These are phyloP conservation scores for Byasa hedistus DNA, from an alignment of 2,888 invertebrate species.

Conservation along the genomic window DNA sequence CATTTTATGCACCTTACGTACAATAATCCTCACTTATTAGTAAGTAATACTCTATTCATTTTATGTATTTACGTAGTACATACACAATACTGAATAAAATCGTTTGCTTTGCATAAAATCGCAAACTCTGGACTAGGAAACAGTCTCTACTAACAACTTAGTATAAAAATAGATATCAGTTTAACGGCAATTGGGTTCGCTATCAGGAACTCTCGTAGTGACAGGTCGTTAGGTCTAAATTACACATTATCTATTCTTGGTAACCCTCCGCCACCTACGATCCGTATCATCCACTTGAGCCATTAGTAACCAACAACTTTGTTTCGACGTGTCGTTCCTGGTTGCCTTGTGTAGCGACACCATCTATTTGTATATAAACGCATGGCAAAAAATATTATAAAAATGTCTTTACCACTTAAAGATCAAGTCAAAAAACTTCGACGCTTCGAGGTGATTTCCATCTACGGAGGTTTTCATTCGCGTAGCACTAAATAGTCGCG, in stretches of 20 bases:
- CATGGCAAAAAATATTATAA: no score
- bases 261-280: constrained; percentile 21
- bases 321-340: constrained; percentile 1
- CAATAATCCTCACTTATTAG: background rate
- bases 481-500: no score
- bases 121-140: background rate
- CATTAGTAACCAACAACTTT: constrained; percentile 17
- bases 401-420: no score
- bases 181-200: constrained; percentile 11
- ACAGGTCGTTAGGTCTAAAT: constrained; percentile 16
- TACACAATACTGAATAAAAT: background rate
- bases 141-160: background rate
- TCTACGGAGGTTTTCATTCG: no score
- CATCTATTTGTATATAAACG: background rate
- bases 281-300: constrained; percentile 24
- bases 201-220: constrained; percentile 12
- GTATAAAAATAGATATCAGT: constrained; percentile 10
- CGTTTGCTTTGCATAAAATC: background rate
- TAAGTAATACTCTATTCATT: background rate
- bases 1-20: background rate
- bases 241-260: constrained; percentile 22
- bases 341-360: background rate
- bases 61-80: background rate
- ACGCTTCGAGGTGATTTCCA: no score
- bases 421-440: no score